Percentiles rank a stretch among this genome's conserved stretches.
phyloP scores from a whole-genome alignment of 2,888 invertebrate genomes.

The Mesopsocus fuscifrons region DNA sequence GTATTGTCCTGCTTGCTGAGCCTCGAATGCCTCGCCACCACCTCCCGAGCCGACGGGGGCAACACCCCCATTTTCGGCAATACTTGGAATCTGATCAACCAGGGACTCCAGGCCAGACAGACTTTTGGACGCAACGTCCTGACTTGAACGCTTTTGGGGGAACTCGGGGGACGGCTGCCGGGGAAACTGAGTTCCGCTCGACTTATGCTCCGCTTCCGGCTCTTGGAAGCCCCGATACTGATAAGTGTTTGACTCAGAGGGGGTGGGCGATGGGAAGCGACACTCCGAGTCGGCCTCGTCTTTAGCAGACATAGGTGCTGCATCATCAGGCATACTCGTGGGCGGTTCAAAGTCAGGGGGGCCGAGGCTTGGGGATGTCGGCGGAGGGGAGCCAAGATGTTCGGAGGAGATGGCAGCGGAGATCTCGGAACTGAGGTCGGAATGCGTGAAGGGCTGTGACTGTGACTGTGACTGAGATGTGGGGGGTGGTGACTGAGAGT shows the following conservation, averaged over 20 bases:
- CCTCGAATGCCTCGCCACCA: slow-evolving; percentile 18
- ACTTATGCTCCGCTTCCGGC: slow-evolving; percentile 4
- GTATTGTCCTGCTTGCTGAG: slow-evolving; percentile 3
- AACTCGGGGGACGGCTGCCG: slow-evolving; percentile 7
- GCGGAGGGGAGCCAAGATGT: slow-evolving; percentile 42
- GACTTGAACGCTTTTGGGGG: slow-evolving; percentile 19
- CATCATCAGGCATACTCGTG: slow-evolving; percentile 31
- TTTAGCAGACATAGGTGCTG: slow-evolving; percentile 17
- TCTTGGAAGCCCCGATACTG: slow-evolving; percentile 5
- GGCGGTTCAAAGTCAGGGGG: slow-evolving; percentile 60
- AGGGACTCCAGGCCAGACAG: slow-evolving; percentile 72
- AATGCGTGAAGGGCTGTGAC: slow-evolving; percentile 36
- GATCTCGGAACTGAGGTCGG: slow-evolving; percentile 56
- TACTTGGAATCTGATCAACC: slow-evolving; percentile 80
- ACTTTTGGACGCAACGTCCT: slow-evolving; percentile 70
- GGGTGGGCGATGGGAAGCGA: slow-evolving; percentile 1
- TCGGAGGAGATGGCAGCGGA: slow-evolving; percentile 57
- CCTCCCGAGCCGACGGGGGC: slow-evolving; percentile 19
- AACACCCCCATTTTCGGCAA: slow-evolving; percentile 44
- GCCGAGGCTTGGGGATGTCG: slow-evolving; percentile 43
- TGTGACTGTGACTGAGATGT: slow-evolving; percentile 27
- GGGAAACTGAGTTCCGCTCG: background rate
- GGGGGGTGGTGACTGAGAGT: slow-evolving; percentile 25
- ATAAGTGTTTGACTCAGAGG: slow-evolving; percentile 5
- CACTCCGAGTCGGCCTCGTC: slow-evolving; percentile 18